Evolutionary conservation across 2,888 invertebrate species (phyloP).

Genomic region (Meta bourneti): DNA sequence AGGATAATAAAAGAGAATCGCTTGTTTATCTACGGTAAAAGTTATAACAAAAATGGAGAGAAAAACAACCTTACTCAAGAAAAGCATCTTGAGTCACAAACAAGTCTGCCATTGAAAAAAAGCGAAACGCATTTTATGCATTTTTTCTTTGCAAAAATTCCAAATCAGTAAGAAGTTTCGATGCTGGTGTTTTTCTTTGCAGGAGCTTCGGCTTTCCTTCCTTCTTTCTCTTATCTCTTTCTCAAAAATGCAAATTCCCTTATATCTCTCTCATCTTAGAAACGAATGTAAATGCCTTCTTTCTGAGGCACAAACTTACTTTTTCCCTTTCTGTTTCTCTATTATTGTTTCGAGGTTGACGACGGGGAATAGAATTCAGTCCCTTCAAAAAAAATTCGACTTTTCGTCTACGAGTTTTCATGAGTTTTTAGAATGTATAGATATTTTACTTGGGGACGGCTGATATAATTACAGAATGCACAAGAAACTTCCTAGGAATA

Average conservation of each 20-base stretch:
- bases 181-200: conserved; percentile 44
- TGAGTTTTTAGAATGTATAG: too few species aligned
- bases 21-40: conserved; percentile 3
- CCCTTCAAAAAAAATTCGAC: not conserved
- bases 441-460: too few species aligned
- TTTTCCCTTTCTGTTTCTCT: conserved; percentile 17
- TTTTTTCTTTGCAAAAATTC: conserved; percentile 18
- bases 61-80: not conserved
- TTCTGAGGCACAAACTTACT: conserved; percentile 20
- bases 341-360: conserved; percentile 35
- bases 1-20: conserved; percentile 32
- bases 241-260: conserved; percentile 71
- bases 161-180: conserved; percentile 25
- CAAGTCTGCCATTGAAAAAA: conserved; percentile 31
- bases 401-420: not conserved
- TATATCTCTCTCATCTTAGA: conserved; percentile 63
- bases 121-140: conserved; percentile 20
- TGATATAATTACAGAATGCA: too few species aligned
- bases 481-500: too few species aligned
- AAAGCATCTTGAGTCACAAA: conserved; percentile 33
- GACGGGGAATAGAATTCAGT: not conserved
- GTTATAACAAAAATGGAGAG: conserved; percentile 34
- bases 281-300: conserved; percentile 69
- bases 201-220: not conserved
- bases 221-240: conserved; percentile 18